Percentiles rank a stretch among this genome's conserved stretches.
These are phyloP conservation scores for Etheostoma nigrum DNA, from an alignment of 2,797 vertebrate genomes.

Conservation along the genomic window DNA sequence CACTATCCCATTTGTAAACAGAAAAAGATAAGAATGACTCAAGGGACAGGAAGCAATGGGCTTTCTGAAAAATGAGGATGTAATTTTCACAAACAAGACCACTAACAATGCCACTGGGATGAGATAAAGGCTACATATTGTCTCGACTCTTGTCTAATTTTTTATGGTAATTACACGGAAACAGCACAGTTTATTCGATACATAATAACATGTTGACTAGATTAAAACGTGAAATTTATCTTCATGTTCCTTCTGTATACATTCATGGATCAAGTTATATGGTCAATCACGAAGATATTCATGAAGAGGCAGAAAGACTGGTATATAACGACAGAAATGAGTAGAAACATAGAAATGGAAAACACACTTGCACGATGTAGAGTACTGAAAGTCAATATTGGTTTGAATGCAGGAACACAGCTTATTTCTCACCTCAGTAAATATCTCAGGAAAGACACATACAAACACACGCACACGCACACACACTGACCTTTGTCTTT, in stretches of 20 bases:
- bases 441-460: slow-evolving; percentile 15
- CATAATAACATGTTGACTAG: slow-evolving; percentile 5
- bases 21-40: slow-evolving; percentile 39
- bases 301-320: slow-evolving; percentile 2
- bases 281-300: slow-evolving; percentile 7
- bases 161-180: slow-evolving; percentile 11
- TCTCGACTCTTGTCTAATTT: slow-evolving; percentile 12
- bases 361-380: slow-evolving; percentile 12
- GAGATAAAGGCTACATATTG: slow-evolving; percentile 19
- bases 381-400: slow-evolving; percentile 14
- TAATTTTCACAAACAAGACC: slow-evolving; percentile 33
- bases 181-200: slow-evolving; percentile 7
- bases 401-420: slow-evolving; percentile 30
- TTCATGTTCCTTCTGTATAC: slow-evolving; percentile 3
- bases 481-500: slow-evolving; percentile 89
- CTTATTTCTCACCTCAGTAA: slow-evolving; percentile 48
- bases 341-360: slow-evolving; percentile 6
- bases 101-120: slow-evolving; percentile 19
- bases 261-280: slow-evolving; percentile 28
- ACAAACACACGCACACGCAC: neutral
- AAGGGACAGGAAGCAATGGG: slow-evolving; percentile 18
- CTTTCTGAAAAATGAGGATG: slow-evolving; percentile 37
- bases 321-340: slow-evolving; percentile 11
- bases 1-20: slow-evolving; percentile 27
- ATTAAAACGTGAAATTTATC: slow-evolving; percentile 33